Percentiles rank a stretch among this genome's conserved stretches.
Evolutionary conservation across 2,797 vertebrate species (phyloP).

Genomic region (Steatocranus sp.): DNA sequence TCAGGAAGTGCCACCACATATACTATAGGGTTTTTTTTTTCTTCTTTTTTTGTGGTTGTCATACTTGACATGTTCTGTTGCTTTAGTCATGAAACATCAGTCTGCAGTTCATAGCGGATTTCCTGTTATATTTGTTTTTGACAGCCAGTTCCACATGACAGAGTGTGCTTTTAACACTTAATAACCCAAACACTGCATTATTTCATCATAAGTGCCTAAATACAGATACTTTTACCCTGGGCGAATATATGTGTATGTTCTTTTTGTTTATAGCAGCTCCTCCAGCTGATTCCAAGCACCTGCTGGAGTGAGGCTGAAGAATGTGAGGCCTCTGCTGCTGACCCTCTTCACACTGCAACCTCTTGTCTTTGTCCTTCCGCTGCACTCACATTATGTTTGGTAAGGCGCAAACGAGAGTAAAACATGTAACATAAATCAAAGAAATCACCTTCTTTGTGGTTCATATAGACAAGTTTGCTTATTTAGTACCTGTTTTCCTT

Average conservation of each 20-base stretch:
- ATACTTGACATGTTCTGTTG: not conserved
- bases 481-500: not conserved
- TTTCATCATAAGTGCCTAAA: not conserved
- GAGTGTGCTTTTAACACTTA: not conserved
- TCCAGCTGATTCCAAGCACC: not conserved
- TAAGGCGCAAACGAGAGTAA: not conserved
- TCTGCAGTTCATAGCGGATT: not conserved
- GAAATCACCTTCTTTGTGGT: accelerated
- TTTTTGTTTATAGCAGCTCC: not conserved
- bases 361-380: not conserved
- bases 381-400: not conserved
- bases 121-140: not conserved
- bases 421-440: not conserved
- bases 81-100: not conserved
- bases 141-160: not conserved
- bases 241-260: not conserved
- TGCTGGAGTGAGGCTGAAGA: conserved; percentile 2
- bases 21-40: not conserved
- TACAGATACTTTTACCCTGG: not conserved
- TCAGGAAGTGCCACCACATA: not conserved
- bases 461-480: not conserved
- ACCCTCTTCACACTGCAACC: not conserved
- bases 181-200: not conserved
- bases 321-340: conserved; percentile 1
- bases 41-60: not conserved